Percentiles rank a stretch among this genome's conserved stretches.
phyloP scores from a whole-genome alignment of 1,140 invertebrate genomes.

The Formica exsecta region DNA sequence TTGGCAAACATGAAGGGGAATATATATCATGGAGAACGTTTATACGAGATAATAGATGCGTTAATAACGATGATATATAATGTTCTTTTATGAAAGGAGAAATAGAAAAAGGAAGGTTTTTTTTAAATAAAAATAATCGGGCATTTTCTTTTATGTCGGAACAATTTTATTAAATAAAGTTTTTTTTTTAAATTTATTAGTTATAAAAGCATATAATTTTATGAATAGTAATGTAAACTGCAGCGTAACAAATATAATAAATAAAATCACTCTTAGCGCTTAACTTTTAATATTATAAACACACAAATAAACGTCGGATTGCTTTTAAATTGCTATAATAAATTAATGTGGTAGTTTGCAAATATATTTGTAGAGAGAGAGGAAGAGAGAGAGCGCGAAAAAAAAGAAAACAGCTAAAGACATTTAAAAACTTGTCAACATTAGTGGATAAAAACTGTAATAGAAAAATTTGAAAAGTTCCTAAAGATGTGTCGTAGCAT shows the following conservation, averaged over 20 bases:
- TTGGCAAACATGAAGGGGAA: slow-evolving; percentile 22
- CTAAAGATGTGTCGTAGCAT: background rate
- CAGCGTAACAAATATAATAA: background rate
- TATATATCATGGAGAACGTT: background rate
- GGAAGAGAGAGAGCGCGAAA: background rate
- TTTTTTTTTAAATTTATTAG: background rate
- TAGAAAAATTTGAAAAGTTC: background rate
- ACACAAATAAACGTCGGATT: background rate
- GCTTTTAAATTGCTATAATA: background rate
- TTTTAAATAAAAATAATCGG: background rate
- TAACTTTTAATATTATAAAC: slow-evolving; percentile 9
- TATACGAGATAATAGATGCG: background rate
- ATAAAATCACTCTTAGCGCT: background rate
- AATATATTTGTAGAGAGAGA: background rate
- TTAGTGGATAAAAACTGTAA: too few relatives aligned
- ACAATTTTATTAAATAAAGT: background rate
- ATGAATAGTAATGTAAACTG: background rate
- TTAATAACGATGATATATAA: background rate
- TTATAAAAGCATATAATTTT: background rate
- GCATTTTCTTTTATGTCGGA: background rate
- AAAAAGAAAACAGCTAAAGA: too few relatives aligned
- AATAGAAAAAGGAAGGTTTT: background rate
- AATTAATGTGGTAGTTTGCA: background rate
- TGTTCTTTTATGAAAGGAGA: background rate
- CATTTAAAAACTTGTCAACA: too few relatives aligned